Conservation (phyloP, 1,140 invertebrate genomes). For the Drosophila tsacasi region DNA sequence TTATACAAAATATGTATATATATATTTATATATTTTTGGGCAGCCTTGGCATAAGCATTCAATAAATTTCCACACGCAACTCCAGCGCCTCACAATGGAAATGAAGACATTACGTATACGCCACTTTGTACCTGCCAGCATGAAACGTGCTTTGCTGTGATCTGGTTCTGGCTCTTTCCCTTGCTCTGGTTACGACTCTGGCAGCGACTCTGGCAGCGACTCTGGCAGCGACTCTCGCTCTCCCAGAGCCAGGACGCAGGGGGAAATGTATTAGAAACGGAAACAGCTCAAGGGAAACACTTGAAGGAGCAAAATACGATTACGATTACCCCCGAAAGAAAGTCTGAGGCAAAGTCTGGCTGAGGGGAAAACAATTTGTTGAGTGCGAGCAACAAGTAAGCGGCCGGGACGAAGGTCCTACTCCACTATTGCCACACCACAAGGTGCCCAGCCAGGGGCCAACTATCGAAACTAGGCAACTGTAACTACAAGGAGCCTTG, state of each 20-base stretch:
- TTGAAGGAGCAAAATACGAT: conserved; percentile 77
- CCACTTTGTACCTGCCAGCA: conserved; percentile 57
- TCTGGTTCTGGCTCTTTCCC: background rate
- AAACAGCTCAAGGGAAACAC: conserved; percentile 79
- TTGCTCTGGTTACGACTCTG: background rate
- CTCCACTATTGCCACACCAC: background rate
- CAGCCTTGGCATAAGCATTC: conserved; percentile 54
- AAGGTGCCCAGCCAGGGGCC: conserved; percentile 39
- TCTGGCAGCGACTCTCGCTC: background rate
- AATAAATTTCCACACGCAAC: conserved; percentile 63
- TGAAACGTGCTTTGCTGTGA: conserved; percentile 39
- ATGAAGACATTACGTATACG: conserved; percentile 80
- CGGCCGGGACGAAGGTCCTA: conserved; percentile 31
- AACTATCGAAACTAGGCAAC: conserved; percentile 76
- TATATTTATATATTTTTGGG: too few relatives aligned
- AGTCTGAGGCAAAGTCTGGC: background rate
- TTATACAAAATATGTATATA: too few relatives aligned
- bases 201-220: too few relatives aligned
- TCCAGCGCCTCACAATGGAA: conserved; percentile 38
- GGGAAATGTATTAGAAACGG: conserved; percentile 80
- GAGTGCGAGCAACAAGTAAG: conserved; percentile 78
- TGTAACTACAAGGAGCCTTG: conserved; percentile 13
- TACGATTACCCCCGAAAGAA: conserved; percentile 68
- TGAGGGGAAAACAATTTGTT: conserved; percentile 67
- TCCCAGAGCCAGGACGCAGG: conserved; percentile 10